Conservation (phyloP, 2,113 vertebrate species). For the Hemichromis elongatus region DNA sequence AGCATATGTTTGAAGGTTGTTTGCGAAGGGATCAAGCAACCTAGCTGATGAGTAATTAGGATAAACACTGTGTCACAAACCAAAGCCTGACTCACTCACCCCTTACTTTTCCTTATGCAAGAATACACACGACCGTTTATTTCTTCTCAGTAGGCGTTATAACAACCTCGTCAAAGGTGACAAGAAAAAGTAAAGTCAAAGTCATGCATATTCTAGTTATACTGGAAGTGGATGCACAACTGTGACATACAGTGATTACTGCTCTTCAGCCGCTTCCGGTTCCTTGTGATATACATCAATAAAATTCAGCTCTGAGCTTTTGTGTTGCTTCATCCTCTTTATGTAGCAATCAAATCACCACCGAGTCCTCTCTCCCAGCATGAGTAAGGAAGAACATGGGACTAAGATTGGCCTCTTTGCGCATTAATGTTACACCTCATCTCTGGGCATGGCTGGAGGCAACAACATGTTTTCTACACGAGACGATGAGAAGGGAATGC, state of each 20-base stretch:
- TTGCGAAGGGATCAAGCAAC: not conserved
- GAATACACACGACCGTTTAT: not conserved
- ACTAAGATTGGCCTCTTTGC: conserved; percentile 4
- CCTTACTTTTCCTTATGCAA: not conserved
- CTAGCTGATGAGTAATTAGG: not conserved
- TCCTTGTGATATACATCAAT: not conserved
- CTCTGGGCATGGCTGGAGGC: conserved; percentile 21
- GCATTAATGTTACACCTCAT: conserved; percentile 39
- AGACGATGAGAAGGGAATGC: not conserved
- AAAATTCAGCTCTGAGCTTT: not conserved
- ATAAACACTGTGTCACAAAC: not conserved
- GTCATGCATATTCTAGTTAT: not conserved
- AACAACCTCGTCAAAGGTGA: not conserved
- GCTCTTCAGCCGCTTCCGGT: not conserved
- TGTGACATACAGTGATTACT: not conserved
- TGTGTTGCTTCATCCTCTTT: not conserved
- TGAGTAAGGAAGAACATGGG: not conserved
- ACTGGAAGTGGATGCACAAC: not conserved
- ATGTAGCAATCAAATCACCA: not conserved
- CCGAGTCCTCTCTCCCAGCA: not conserved
- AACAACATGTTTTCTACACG: conserved; percentile 11
- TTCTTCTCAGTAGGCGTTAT: not conserved
- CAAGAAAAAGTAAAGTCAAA: not conserved
- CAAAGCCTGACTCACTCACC: not conserved
- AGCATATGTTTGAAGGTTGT: not conserved